phyloP scores from a whole-genome alignment of 2,888 invertebrate species.

The Resseliella maxima region DNA sequence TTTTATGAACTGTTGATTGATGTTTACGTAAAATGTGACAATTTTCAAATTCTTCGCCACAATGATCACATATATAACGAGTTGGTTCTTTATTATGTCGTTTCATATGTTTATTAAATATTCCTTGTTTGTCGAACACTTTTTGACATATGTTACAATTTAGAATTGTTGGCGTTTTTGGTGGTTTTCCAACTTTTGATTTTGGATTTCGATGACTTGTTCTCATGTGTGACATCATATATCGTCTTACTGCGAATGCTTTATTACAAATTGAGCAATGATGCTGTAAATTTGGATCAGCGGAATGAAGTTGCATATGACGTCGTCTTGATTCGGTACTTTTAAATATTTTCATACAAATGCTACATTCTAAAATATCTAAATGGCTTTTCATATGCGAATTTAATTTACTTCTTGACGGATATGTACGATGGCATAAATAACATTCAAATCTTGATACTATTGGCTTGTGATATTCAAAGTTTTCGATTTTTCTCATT shows the following conservation, averaged over 20 bases:
- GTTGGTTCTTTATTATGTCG: conserved; percentile 10
- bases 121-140: conserved; percentile 24
- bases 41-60: not conserved
- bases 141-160: not conserved
- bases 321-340: not conserved
- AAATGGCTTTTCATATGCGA: conserved; percentile 13
- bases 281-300: not conserved
- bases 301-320: conserved; percentile 10
- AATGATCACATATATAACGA: not conserved
- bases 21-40: not conserved
- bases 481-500: conserved; percentile 12
- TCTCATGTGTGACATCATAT: not conserved
- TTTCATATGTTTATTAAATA: not conserved
- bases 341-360: conserved; percentile 3
- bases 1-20: not conserved
- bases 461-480: conserved; percentile 9
- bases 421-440: conserved; percentile 4
- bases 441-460: conserved; percentile 35
- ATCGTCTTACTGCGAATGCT: not conserved
- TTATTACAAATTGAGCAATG: not conserved
- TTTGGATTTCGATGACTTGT: not conserved
- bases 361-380: not conserved
- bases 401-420: conserved; percentile 5
- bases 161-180: not conserved
- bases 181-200: not conserved